Evolutionary conservation across 2,113 vertebrate genomes (phyloP), one percentile per base, ranked within the genome.

Genomic region (Taurulus bubalis): DNA sequence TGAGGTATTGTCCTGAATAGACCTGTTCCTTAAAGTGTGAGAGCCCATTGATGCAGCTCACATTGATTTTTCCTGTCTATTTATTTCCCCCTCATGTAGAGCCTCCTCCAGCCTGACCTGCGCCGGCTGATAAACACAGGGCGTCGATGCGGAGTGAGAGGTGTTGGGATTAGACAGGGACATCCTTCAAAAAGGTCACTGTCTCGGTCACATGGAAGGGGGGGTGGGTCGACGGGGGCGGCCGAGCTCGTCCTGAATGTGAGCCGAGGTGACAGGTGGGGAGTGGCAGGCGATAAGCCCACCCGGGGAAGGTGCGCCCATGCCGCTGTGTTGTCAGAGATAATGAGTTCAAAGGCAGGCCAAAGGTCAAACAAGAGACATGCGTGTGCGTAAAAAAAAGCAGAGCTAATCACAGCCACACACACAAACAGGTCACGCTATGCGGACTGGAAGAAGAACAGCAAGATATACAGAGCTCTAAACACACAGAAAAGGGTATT

Each of bases 301-400:
- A 63, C 38, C 22, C 1, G 5, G 63, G 72, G 84, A 83, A 76
- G 74, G 81, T 78, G 68, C 69, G 59, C 22, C 68, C 67, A 51
- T 72, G 83, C 53, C 10, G 71, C 74, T 73, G 82, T 47, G 79
- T 79, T 85, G 79, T 79, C 84, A 79, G 40, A 91, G 90, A 89
- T 92, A 94, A 94, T 86, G 83, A 82, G 90, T 91, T 92, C 83
- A 88, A 82, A 87, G 89, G 79, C 69, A 65, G 63, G 55, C 71
- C 72, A 91, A 84, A 88, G 85, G 87, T 93, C 89, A 81, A 79
- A 85, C 40, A 45, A 62, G 79, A 89, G 74, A 90, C 88, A 86
- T 49, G 66, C 32, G 68, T 56, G 80, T 75, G 82, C 26, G 18
- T 72, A 60, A 60, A 45, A 49, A 34, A 34, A 64, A 30, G 65